Evolutionary conservation across 2,113 vertebrate genomes (phyloP).

Genomic region (Cercocebus atys): DNA sequence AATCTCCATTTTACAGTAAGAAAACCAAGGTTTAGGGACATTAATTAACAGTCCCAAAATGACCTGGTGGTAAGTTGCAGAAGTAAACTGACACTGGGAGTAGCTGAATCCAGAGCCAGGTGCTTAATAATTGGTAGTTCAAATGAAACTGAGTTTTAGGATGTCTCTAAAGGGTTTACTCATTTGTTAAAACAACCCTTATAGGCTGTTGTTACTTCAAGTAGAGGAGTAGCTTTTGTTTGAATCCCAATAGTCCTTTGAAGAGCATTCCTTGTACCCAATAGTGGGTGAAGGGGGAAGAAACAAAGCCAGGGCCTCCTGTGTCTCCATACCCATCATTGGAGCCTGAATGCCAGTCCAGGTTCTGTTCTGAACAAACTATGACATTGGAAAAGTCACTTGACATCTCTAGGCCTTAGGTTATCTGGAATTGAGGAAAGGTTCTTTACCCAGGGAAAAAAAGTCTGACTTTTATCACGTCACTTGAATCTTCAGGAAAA

Average conservation of each 20-base stretch:
- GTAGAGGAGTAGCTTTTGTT: not conserved
- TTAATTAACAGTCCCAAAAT: not conserved
- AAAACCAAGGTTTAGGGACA: not conserved
- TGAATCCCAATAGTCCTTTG: not conserved
- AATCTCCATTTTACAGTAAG: not conserved
- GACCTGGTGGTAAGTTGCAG: not conserved
- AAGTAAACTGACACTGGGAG: not conserved
- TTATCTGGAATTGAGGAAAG: not conserved
- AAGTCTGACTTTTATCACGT: not conserved
- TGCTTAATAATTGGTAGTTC: not conserved
- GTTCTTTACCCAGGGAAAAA: not conserved
- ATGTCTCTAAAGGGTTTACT: not conserved
- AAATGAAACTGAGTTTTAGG: not conserved
- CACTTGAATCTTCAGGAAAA: not conserved
- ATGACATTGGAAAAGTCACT: not conserved
- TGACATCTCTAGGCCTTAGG: not conserved
- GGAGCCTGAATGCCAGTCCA: not conserved
- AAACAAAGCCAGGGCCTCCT: not conserved
- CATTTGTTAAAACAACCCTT: not conserved
- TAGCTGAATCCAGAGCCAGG: not conserved
- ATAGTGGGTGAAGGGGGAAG: accelerated
- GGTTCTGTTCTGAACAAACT: not conserved
- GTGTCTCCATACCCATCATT: not conserved
- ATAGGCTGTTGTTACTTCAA: not conserved
- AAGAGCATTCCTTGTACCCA: not conserved